Base-by-base conservation (phyloP, 2,888 invertebrate species). In the Eupsilia transversa region DNA sequence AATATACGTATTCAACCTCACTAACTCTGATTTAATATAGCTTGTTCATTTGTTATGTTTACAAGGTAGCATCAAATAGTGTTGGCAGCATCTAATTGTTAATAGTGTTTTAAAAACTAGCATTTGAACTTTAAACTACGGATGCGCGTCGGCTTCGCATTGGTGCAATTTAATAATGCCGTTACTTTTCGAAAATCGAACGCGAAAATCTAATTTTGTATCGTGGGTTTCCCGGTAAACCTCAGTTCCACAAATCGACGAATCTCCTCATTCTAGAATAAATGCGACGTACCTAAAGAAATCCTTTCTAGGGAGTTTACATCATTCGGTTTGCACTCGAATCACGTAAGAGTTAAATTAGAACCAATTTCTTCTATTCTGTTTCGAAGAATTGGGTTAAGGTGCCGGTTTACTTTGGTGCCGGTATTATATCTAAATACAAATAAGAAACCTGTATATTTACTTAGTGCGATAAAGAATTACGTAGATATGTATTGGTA, bases 281-380 rank as follows among this genome's bases (percentile, higher is more conserved):
- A 61, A 74, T 66, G 46, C 49, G 35, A 49, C 12, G 30, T 56
- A 30, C 33, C 43, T 46, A 77, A 54, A 38, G 2, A 65, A 59
- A 74, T 79, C 72, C 66, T 54, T 69, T 52, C 79, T n/a, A 49
- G 20, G 7, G 7, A 73, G 60, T 66, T 60, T 46, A 65, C 54
- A 60, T 80, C 54, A 74, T 74, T 74, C 41, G 20, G 23, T 80
- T 80, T 67, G 35, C 49, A 67, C 56, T 80, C 75, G 30, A 64
- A 63, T 75, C 68, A 74, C 81, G 81, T 79, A 80, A 67, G 49
- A 63, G 41, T 56, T 74, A 63, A 78, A 80, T 80, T 80, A 80
- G 67, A 56, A 74, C 54, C 75, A 80, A 78, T 78, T 74, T 33
- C 54, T 49, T 68, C 67, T 61, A 67, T 67, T 74, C 46, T 82